These are phyloP conservation scores for Eucera pruinosa DNA, from an alignment of 2,888 invertebrate genomes.

Conservation along the genomic window DNA sequence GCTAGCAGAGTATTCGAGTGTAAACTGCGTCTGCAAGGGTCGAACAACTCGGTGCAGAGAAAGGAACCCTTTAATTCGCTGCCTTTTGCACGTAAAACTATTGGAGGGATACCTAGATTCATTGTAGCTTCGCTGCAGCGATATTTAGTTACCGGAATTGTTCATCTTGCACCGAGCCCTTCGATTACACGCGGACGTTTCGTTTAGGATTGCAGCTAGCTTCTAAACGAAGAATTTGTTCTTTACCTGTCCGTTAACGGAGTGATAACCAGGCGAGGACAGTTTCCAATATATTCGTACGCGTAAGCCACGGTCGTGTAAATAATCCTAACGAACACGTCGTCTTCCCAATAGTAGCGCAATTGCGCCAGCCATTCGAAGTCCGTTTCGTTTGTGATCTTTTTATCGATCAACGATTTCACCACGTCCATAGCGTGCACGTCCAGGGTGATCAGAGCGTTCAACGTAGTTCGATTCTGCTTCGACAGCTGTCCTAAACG, in stretches of 20 bases:
- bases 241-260: constrained; percentile 89
- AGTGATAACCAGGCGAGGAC: constrained; percentile 90
- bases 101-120: too few species aligned
- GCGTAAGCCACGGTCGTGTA: constrained; percentile 92
- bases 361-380: constrained; percentile 95
- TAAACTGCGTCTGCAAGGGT: too few species aligned
- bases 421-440: constrained; percentile 94
- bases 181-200: too few species aligned
- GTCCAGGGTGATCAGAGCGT: constrained; percentile 93
- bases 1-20: too few species aligned
- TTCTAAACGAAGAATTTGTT: too few species aligned
- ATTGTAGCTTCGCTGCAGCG: too few species aligned
- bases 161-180: too few species aligned
- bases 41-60: too few species aligned
- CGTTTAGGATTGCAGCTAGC: too few species aligned
- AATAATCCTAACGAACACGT: constrained; percentile 89
- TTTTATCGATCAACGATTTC: constrained; percentile 87
- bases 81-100: too few species aligned
- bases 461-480: constrained; percentile 90
- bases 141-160: too few species aligned
- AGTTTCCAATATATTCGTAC: constrained; percentile 94
- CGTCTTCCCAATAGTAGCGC: constrained; percentile 91
- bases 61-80: too few species aligned
- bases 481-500: constrained; percentile 88
- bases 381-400: constrained; percentile 89